phyloP scores from a whole-genome alignment of 2,797 vertebrate genomes.

The Cirrhinus molitorella region DNA sequence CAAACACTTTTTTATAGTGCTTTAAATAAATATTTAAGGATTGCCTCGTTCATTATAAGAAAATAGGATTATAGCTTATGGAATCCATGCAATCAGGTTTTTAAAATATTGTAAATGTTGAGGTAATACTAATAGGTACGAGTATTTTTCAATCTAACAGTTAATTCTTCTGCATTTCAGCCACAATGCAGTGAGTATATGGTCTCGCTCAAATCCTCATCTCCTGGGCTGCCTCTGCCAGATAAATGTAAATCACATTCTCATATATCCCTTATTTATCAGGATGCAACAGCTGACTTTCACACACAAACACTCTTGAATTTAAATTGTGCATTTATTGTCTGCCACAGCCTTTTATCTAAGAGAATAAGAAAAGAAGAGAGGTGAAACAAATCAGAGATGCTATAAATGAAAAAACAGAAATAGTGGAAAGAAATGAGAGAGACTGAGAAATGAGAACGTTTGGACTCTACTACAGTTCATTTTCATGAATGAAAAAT shows the following conservation, averaged over 20 bases:
- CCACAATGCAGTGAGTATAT: constrained; percentile 55
- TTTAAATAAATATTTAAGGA: neutral
- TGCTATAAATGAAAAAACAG: neutral
- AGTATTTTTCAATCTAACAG: constrained; percentile 53
- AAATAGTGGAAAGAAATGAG: neutral
- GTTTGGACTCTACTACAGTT: neutral
- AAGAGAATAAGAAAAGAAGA: constrained; percentile 61
- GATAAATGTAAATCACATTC: constrained; percentile 87
- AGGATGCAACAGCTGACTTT: constrained; percentile 85
- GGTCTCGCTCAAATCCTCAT: constrained; percentile 73
- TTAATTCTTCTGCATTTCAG: constrained; percentile 51
- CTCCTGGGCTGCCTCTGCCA: constrained; percentile 84
- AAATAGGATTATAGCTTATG: constrained; percentile 22
- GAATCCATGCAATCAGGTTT: constrained; percentile 27
- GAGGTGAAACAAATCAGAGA: constrained; percentile 28
- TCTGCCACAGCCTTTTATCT: constrained; percentile 82
- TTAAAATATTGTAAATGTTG: constrained; percentile 47
- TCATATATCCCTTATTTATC: constrained; percentile 85
- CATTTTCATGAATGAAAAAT: neutral
- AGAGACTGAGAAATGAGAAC: constrained; percentile 7
- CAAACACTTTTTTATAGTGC: constrained; percentile 1
- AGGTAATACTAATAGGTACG: constrained; percentile 55
- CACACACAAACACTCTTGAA: constrained; percentile 84
- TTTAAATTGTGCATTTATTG: constrained; percentile 87
- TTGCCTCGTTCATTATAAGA: neutral